Evolutionary conservation across 2,113 vertebrate genomes (phyloP).

Genomic region (Coptodon bakossiorum): DNA sequence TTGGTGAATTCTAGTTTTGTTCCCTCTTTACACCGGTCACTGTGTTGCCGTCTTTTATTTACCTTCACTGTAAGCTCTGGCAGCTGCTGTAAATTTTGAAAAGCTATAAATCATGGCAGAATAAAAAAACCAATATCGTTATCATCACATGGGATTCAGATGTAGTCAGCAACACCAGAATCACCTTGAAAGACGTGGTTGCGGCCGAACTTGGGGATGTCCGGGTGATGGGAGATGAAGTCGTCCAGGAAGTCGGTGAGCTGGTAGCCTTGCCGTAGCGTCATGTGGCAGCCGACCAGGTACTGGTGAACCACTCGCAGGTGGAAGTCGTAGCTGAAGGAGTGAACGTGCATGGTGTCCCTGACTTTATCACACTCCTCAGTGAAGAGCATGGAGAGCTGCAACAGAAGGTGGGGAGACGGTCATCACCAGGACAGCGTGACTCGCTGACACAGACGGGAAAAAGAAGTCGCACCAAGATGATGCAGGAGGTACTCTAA

Average conservation of each 20-base stretch:
- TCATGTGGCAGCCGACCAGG: constrained; percentile 87
- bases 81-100: background rate
- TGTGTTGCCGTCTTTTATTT: background rate
- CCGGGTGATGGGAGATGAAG: constrained; percentile 90
- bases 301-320: constrained; percentile 95
- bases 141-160: background rate
- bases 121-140: background rate
- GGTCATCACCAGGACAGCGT: background rate
- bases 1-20: too few relatives aligned
- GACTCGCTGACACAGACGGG: background rate
- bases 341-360: constrained; percentile 97
- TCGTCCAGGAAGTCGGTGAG: constrained; percentile 92
- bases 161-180: background rate
- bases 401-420: constrained; percentile 12
- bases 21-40: background rate
- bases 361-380: constrained; percentile 97
- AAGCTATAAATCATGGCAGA: fast-evolving
- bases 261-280: constrained; percentile 91
- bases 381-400: constrained; percentile 98
- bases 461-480: background rate
- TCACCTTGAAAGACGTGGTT: constrained; percentile 95
- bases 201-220: constrained; percentile 94
- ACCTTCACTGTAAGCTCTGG: background rate
- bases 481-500: background rate
- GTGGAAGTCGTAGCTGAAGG: constrained; percentile 98